Conservation (phyloP, 2,888 invertebrate genomes). For the Halictus quadricinctus region DNA sequence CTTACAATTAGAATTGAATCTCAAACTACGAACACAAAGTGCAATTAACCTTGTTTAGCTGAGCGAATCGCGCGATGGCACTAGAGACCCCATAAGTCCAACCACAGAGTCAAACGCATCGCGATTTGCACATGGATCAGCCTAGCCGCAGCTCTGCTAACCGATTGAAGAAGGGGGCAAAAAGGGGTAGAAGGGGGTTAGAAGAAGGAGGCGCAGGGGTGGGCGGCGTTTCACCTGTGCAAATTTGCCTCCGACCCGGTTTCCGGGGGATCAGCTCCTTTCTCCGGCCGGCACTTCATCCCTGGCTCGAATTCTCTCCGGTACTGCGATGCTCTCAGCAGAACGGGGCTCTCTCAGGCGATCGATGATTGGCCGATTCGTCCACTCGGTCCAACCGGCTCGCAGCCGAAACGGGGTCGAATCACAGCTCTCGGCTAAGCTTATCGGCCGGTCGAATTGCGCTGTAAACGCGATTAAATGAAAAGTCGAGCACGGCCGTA, state of each 20-base stretch:
- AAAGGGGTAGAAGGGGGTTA: not conserved
- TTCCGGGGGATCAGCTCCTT: slow-evolving; percentile 57
- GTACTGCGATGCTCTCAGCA: slow-evolving; percentile 57
- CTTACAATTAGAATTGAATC: too few species aligned
- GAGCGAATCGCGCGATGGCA: not conserved
- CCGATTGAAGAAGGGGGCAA: not conserved
- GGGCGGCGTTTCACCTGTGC: slow-evolving; percentile 42
- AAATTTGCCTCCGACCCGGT: slow-evolving; percentile 73
- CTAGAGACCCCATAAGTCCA: not conserved
- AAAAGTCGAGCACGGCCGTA: slow-evolving; percentile 36
- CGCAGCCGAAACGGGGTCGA: slow-evolving; percentile 30
- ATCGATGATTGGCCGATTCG: slow-evolving; percentile 66
- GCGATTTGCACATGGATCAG: slow-evolving; percentile 27
- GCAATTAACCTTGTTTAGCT: not conserved
- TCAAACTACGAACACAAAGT: not conserved
- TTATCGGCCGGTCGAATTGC: slow-evolving; percentile 36
- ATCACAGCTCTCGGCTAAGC: slow-evolving; percentile 6
- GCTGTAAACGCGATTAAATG: slow-evolving; percentile 50
- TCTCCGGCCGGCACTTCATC: slow-evolving; percentile 27
- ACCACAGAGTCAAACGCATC: not conserved
- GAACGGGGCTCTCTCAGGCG: slow-evolving; percentile 49
- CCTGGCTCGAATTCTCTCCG: slow-evolving; percentile 32
- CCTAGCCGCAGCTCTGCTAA: not conserved
- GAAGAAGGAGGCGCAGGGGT: not conserved
- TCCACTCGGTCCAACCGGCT: slow-evolving; percentile 31